A percentile compares a stretch with the other conserved stretches of the same genome.
Conservation (phyloP, 2,888 invertebrate genomes). For the Azorinus chamasolen region DNA sequence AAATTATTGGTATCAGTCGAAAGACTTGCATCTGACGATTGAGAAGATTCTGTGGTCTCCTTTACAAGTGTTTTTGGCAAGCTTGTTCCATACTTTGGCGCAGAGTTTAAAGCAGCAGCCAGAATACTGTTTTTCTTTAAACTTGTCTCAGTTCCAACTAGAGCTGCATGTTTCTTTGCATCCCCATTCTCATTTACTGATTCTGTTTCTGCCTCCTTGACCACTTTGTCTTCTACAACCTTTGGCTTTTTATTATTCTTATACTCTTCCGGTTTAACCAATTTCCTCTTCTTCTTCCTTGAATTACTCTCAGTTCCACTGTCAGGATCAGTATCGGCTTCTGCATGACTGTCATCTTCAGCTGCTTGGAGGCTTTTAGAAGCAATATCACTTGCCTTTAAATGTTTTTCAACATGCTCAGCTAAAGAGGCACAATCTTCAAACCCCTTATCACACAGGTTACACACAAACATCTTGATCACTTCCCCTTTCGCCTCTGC, state of each 20-base stretch:
- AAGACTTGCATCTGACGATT: not conserved
- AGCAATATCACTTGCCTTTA: slow-evolving; percentile 10
- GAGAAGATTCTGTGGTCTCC: not conserved
- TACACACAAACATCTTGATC: slow-evolving; percentile 37
- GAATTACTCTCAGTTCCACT: not conserved
- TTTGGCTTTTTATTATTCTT: not conserved
- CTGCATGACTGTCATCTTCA: not conserved
- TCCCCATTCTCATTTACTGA: not conserved
- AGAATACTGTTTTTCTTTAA: slow-evolving; percentile 1
- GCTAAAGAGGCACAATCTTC: slow-evolving; percentile 16
- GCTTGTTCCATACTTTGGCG: slow-evolving; percentile 3
- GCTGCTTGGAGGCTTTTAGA: not conserved
- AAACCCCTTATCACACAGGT: slow-evolving; percentile 38
- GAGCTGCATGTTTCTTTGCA: not conserved
- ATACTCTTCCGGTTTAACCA: not conserved
- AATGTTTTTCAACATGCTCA: slow-evolving; percentile 46
- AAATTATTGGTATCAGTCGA: not conserved
- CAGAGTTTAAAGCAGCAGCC: slow-evolving; percentile 13
- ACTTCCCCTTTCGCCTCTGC: slow-evolving; percentile 1
- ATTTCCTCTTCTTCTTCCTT: not conserved
- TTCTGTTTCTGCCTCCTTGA: not conserved
- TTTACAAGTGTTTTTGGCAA: not conserved
- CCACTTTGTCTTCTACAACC: not conserved
- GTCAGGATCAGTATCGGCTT: not conserved
- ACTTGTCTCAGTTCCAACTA: not conserved